phyloP scores from a whole-genome alignment of 2,113 vertebrate species.

The Crypturellus undulatus region DNA sequence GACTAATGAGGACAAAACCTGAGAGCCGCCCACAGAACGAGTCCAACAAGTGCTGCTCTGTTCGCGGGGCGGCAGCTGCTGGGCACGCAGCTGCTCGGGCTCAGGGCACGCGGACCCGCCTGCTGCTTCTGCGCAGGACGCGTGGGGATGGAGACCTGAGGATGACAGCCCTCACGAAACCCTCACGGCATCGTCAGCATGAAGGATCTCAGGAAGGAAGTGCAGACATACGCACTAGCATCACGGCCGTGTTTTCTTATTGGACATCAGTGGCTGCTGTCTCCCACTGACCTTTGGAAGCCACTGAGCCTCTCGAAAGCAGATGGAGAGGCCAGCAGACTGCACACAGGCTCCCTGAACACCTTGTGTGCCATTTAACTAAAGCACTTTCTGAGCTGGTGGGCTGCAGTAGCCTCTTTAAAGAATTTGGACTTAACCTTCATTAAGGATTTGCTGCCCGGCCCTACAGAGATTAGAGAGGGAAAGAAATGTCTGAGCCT shows the following conservation, averaged over 20 bases:
- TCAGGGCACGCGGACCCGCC: neutral
- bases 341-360: accelerated
- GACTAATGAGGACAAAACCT: neutral
- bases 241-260: neutral
- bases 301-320: neutral
- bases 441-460: neutral
- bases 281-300: neutral
- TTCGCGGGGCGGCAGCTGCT: neutral
- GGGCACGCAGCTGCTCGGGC: neutral
- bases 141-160: neutral
- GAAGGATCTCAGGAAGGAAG: neutral
- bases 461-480: neutral
- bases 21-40: neutral
- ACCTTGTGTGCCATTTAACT: neutral
- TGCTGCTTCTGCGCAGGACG: neutral
- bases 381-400: neutral
- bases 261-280: neutral
- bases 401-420: neutral
- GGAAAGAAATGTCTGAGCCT: neutral
- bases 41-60: neutral
- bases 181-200: neutral
- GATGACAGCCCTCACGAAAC: neutral
- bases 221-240: neutral
- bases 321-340: neutral
- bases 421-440: neutral